Conservation (phyloP, 2,113 vertebrate species). For the human (Homo sapiens) region GRCh38 chr3:3657501-3658000, state of each 20-base stretch:
- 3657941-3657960: slow-evolving; percentile 23
- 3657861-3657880: not conserved
- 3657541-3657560: not conserved
- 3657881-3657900: slow-evolving; percentile 29
- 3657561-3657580: not conserved
- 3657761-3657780: not conserved
- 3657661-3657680: not conserved
- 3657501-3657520: not conserved
- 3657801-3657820: not conserved
- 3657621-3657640: not conserved
- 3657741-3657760: not conserved
- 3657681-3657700: not conserved
- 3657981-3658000: slow-evolving; percentile 50
- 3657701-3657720: not conserved
- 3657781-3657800: not conserved
- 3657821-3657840: not conserved
- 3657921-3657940: slow-evolving; percentile 43
- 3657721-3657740: not conserved
- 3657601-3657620: not conserved
- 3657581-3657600: not conserved
- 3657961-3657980: slow-evolving; percentile 13
- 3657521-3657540: not conserved
- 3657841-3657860: not conserved
- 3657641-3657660: fast-evolving
- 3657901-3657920: slow-evolving; percentile 7